phyloP scores from a whole-genome alignment of 35 echinoderm and acorn worm genomes.

The Ptychodera flava region DNA sequence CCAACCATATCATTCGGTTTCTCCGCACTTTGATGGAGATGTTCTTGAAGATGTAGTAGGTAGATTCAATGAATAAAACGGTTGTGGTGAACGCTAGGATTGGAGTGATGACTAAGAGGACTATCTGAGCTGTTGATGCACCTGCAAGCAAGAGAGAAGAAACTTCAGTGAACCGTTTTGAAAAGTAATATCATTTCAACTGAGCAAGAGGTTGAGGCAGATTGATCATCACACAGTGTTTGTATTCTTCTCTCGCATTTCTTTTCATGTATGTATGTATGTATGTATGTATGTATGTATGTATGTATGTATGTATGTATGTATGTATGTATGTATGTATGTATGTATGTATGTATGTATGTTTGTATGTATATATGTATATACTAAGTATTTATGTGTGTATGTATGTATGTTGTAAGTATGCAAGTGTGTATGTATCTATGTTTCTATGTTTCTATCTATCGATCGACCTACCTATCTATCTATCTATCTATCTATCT shows the following conservation, averaged over 20 bases:
- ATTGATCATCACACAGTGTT: too few species aligned
- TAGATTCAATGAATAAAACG: conserved; percentile 56
- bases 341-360: conserved; percentile 2
- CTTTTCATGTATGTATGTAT: conserved; percentile 2
- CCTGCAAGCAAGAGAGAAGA: too few species aligned
- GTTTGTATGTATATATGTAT: neutral
- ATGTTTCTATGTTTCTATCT: neutral
- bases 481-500: neutral
- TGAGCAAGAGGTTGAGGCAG: too few species aligned
- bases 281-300: conserved; percentile 2
- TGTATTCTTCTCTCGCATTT: too few species aligned
- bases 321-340: conserved; percentile 2
- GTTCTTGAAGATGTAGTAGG: conserved; percentile 64
- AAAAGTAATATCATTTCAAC: too few species aligned
- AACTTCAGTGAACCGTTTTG: too few species aligned
- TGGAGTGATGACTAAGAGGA: conserved; percentile 56
- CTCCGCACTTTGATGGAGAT: conserved; percentile 58
- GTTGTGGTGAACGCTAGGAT: conserved; percentile 49
- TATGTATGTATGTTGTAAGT: neutral
- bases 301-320: neutral
- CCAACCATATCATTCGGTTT: conserved; percentile 53
- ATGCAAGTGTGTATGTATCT: too few species aligned
- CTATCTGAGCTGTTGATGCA: conserved; percentile 21
- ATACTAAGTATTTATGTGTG: neutral
- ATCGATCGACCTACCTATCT: neutral